A percentile compares a stretch with the other conserved stretches of the same genome.
phyloP scores from a whole-genome alignment of 2,888 invertebrate species.

The Elegia similella region DNA sequence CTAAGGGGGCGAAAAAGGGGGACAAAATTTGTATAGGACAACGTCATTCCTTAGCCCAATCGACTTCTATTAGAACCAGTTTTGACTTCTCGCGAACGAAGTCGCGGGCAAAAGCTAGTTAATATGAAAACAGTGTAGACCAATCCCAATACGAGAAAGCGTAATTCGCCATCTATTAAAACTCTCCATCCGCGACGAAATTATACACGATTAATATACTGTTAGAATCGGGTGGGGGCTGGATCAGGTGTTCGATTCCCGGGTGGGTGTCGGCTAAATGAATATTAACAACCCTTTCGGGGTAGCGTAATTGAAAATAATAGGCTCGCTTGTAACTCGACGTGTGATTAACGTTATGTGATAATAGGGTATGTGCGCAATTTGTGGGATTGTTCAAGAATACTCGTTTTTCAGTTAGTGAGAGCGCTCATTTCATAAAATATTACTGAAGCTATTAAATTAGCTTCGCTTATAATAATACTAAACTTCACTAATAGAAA shows the following conservation, averaged over 20 bases:
- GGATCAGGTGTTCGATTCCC: slow-evolving; percentile 58
- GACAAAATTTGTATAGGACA: too few species aligned
- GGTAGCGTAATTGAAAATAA: slow-evolving; percentile 71
- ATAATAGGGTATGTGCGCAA: slow-evolving; percentile 37
- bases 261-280: slow-evolving; percentile 58
- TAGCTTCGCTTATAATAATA: too few species aligned
- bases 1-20: too few species aligned
- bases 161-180: slow-evolving; percentile 44
- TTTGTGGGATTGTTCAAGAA: slow-evolving; percentile 24
- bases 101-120: too few species aligned
- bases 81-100: too few species aligned
- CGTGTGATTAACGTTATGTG: slow-evolving; percentile 62
- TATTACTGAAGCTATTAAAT: too few species aligned
- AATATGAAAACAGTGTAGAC: too few species aligned
- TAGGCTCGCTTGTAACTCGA: slow-evolving; percentile 54
- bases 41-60: too few species aligned
- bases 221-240: slow-evolving; percentile 30
- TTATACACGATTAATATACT: slow-evolving; percentile 61
- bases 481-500: too few species aligned
- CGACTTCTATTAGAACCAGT: too few species aligned
- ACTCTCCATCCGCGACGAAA: slow-evolving; percentile 45
- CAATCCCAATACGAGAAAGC: slow-evolving; percentile 23
- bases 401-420: not conserved
- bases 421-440: too few species aligned
- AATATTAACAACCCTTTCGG: slow-evolving; percentile 78